These are phyloP conservation scores for Rhabditophanes sp. DNA, from an alignment of 2,888 invertebrate genomes.

Conservation along the genomic window DNA sequence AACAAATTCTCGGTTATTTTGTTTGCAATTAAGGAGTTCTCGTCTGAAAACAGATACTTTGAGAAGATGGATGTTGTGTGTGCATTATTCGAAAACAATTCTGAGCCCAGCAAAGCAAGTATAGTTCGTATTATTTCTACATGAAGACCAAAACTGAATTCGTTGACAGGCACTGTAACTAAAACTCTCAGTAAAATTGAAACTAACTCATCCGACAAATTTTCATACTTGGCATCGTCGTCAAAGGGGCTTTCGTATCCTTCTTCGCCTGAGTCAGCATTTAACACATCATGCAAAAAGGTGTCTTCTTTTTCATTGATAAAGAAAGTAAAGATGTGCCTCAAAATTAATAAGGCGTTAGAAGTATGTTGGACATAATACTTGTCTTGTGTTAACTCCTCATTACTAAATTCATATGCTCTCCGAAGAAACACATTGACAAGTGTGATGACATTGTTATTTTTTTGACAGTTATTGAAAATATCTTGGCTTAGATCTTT, in stretches of 20 bases:
- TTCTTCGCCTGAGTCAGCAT: constrained; percentile 6
- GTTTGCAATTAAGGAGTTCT: constrained; percentile 3
- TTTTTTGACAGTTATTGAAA: constrained; percentile 66
- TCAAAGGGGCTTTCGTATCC: constrained; percentile 3
- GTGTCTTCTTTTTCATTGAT: constrained; percentile 56
- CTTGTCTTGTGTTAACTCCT: constrained; percentile 53
- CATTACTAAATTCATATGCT: constrained; percentile 67
- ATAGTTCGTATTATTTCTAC: constrained; percentile 47
- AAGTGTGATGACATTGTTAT: constrained; percentile 75
- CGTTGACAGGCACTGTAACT: constrained; percentile 18
- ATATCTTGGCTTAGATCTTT: constrained; percentile 57
- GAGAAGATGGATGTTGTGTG: constrained; percentile 44
- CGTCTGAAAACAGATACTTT: constrained; percentile 9
- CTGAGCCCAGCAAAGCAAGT: constrained; percentile 47
- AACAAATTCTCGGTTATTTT: constrained; percentile 3
- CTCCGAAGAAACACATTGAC: constrained; percentile 69
- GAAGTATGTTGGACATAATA: constrained; percentile 37
- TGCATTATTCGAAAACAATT: constrained; percentile 47
- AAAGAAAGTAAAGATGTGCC: constrained; percentile 65
- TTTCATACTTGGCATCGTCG: constrained; percentile 36
- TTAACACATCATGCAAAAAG: constrained; percentile 3
- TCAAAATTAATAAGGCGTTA: constrained; percentile 75
- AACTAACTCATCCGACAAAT: constrained; percentile 55
- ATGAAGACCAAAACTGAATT: constrained; percentile 33
- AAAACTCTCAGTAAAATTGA: constrained; percentile 7